phyloP scores from a whole-genome alignment of 1,140 invertebrate species.

The Lysiphlebus fabarum region DNA sequence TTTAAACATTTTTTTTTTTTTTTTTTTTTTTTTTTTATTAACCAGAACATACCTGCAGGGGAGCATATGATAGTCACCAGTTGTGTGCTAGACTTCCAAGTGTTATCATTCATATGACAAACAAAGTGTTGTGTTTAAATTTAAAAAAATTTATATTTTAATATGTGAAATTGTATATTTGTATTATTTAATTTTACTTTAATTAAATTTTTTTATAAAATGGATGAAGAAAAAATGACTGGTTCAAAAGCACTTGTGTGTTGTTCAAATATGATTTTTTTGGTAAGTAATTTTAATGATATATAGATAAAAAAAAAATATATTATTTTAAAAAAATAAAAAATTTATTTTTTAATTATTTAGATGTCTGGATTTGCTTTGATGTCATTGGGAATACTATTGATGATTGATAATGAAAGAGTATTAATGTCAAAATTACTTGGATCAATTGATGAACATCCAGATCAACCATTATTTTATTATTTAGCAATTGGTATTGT shows the following conservation, averaged over 20 bases:
- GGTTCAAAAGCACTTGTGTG: constrained; percentile 46
- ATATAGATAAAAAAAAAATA: too few species aligned
- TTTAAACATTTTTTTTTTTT: too few species aligned
- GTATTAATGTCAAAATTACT: constrained; percentile 68
- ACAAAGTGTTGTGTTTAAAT: too few species aligned
- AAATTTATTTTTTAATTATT: constrained; percentile 29
- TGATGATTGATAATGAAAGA: constrained; percentile 66
- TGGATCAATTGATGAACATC: constrained; percentile 53
- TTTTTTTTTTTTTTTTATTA: too few species aligned
- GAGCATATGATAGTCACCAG: not conserved
- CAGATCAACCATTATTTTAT: constrained; percentile 68
- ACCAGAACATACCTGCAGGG: not conserved
- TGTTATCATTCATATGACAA: not conserved
- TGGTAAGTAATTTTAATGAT: too few species aligned
- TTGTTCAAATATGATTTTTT: constrained; percentile 49
- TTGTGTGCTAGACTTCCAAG: too few species aligned
- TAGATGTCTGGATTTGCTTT: constrained; percentile 69
- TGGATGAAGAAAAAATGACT: constrained; percentile 34
- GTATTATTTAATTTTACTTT: too few species aligned
- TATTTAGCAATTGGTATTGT: constrained; percentile 68
- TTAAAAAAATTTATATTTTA: too few species aligned
- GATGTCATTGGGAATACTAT: constrained; percentile 66
- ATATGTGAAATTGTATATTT: too few species aligned
- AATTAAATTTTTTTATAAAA: constrained; percentile 8
- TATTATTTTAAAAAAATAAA: not conserved